Evolutionary conservation across 2,888 invertebrate genomes (phyloP).

Genomic region (Napeogenes inachia): DNA sequence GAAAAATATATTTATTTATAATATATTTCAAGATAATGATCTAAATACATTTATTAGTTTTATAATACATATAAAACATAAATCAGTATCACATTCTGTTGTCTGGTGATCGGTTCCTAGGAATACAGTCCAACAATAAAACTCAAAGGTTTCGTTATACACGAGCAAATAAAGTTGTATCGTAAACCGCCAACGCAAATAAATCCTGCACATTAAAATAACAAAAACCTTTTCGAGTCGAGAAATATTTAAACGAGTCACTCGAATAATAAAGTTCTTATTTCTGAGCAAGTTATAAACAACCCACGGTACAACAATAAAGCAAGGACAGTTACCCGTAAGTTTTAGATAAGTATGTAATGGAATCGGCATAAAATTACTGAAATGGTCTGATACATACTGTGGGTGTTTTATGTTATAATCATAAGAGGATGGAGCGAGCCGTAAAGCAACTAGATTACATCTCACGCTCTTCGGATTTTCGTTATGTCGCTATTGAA

Average conservation of each 20-base stretch:
- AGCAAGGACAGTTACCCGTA: slow-evolving; percentile 8
- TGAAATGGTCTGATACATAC: slow-evolving; percentile 31
- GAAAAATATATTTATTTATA: too few relatives aligned
- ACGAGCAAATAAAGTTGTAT: slow-evolving; percentile 19
- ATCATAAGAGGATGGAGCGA: slow-evolving; percentile 47
- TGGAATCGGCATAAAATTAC: slow-evolving; percentile 25
- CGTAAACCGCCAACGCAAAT: slow-evolving; percentile 20
- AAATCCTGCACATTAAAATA: slow-evolving; percentile 18
- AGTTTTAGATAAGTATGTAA: slow-evolving; percentile 18
- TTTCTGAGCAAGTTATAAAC: not conserved
- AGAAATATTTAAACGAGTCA: slow-evolving; percentile 19
- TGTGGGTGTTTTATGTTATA: slow-evolving; percentile 35
- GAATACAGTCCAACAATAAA: not conserved
- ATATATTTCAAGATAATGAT: too few relatives aligned
- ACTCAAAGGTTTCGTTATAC: slow-evolving; percentile 9
- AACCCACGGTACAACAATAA: too few relatives aligned
- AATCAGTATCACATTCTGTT: not conserved
- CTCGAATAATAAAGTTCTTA: not conserved
- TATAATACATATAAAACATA: not conserved
- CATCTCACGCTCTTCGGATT: slow-evolving; percentile 48
- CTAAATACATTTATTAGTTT: too few relatives aligned
- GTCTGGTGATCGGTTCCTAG: not conserved
- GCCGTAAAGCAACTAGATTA: slow-evolving; percentile 68
- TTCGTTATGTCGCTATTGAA: slow-evolving; percentile 14
- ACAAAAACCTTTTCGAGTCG: slow-evolving; percentile 16